phyloP scores from a whole-genome alignment of 2,888 invertebrate genomes.

The Monochamus alternatus region DNA sequence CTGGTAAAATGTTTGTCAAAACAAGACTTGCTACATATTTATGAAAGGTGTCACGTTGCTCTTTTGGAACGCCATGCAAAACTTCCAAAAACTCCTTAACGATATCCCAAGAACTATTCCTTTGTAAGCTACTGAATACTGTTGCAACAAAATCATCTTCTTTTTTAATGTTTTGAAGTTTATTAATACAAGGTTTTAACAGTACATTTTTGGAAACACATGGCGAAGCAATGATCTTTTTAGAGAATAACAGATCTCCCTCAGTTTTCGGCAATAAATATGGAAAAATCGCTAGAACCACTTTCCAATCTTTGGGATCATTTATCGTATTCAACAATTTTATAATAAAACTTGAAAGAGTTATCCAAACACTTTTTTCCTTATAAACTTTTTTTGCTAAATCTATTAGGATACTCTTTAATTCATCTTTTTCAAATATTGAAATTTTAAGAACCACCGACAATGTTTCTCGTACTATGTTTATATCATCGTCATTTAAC shows the following conservation, averaged over 20 bases:
- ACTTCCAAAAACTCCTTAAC: conserved; percentile 51
- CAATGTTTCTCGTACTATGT: conserved; percentile 76
- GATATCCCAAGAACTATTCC: conserved; percentile 41
- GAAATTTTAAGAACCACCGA: conserved; percentile 64
- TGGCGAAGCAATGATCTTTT: conserved; percentile 69
- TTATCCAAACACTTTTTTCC: conserved; percentile 67
- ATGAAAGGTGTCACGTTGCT: conserved; percentile 54
- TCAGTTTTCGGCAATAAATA: conserved; percentile 75
- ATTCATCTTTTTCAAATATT: conserved; percentile 52
- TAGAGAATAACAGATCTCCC: conserved; percentile 68
- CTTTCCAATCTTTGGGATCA: conserved; percentile 72
- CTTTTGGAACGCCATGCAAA: conserved; percentile 49
- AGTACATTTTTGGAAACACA: conserved; percentile 69
- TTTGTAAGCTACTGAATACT: conserved; percentile 51
- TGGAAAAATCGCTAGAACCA: conserved; percentile 76
- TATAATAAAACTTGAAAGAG: conserved; percentile 61
- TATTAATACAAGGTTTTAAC: conserved; percentile 46
- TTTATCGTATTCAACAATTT: conserved; percentile 55
- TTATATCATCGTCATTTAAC: conserved; percentile 78
- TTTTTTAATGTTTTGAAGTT: conserved; percentile 35
- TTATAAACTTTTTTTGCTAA: conserved; percentile 72
- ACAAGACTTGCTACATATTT: conserved; percentile 69
- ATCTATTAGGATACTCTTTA: conserved; percentile 72
- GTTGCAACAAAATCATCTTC: conserved; percentile 51
- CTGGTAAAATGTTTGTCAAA: conserved; percentile 70